Evolutionary conservation across 1,140 invertebrate species (phyloP).

Genomic region (Aphidius ervi): DNA sequence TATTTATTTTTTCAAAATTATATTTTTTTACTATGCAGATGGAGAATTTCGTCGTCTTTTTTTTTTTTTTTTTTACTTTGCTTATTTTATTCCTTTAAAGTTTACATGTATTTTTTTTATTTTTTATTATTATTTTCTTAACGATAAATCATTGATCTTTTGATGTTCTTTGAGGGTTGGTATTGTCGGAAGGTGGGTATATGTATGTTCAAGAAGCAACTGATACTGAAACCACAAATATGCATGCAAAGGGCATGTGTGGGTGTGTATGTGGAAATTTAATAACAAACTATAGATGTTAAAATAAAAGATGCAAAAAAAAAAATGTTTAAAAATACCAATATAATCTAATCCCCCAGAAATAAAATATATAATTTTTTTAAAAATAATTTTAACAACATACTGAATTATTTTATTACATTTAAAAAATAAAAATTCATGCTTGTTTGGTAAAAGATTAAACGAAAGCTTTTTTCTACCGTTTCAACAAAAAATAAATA

Average conservation of each 20-base stretch:
- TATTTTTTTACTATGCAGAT: conserved; percentile 34
- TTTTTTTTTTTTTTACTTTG: conserved; percentile 35
- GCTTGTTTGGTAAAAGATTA: conserved; percentile 20
- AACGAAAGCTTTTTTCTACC: conserved; percentile 14
- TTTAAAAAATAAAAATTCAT: conserved; percentile 19
- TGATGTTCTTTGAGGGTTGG: too few relatives aligned
- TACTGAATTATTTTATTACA: conserved; percentile 3
- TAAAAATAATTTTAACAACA: conserved; percentile 2
- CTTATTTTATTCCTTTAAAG: conserved; percentile 28
- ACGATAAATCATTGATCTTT: background rate
- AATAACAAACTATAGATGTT: background rate
- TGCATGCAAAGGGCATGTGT: too few relatives aligned
- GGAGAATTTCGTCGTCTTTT: conserved; percentile 37
- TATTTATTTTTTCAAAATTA: conserved; percentile 37
- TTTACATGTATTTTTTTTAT: background rate
- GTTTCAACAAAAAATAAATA: background rate
- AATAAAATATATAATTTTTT: background rate
- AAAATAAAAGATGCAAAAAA: background rate
- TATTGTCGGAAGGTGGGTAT: too few relatives aligned
- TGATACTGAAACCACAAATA: too few relatives aligned
- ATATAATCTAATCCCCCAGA: background rate
- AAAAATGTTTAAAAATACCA: conserved; percentile 2
- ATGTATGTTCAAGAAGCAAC: too few relatives aligned
- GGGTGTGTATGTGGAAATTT: too few relatives aligned
- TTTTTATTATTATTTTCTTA: background rate